Percentiles rank a stretch among this genome's conserved stretches.
These are phyloP conservation scores for Rhagium mordax DNA, from an alignment of 2,888 invertebrate species.

Conservation along the genomic window DNA sequence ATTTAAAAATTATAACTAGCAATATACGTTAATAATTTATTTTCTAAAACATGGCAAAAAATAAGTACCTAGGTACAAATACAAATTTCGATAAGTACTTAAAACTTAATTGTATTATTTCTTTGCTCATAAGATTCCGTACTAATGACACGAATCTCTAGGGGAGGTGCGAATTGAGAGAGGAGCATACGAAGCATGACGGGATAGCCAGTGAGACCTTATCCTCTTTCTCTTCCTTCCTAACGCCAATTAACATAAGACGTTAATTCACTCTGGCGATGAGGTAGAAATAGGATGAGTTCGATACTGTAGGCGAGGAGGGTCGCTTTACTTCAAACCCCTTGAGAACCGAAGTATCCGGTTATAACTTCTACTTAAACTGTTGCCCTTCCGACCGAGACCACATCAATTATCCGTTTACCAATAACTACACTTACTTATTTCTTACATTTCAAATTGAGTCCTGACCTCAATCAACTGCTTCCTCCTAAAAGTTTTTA, in stretches of 20 bases:
- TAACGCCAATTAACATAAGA: constrained; percentile 28
- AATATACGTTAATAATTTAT: no score
- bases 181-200: constrained; percentile 21
- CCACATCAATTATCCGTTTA: constrained; percentile 34
- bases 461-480: background rate
- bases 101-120: no score
- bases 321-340: constrained; percentile 28
- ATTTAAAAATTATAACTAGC: no score
- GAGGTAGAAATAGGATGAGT: constrained; percentile 30
- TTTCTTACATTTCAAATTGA: background rate
- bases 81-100: no score
- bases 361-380: constrained; percentile 43
- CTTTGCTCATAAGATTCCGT: constrained; percentile 13
- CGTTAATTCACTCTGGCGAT: constrained; percentile 27
- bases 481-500: background rate
- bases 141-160: constrained; percentile 22
- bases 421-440: constrained; percentile 24
- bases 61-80: no score
- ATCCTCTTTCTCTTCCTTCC: background rate
- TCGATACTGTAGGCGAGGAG: constrained; percentile 32
- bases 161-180: constrained; percentile 22
- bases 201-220: constrained; percentile 24
- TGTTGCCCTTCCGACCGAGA: constrained; percentile 36
- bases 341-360: constrained; percentile 30
- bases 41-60: no score